A percentile compares a stretch with the other conserved stretches of the same genome.
Evolutionary conservation across 2,888 invertebrate species (phyloP).

Genomic region (Timema podura): DNA sequence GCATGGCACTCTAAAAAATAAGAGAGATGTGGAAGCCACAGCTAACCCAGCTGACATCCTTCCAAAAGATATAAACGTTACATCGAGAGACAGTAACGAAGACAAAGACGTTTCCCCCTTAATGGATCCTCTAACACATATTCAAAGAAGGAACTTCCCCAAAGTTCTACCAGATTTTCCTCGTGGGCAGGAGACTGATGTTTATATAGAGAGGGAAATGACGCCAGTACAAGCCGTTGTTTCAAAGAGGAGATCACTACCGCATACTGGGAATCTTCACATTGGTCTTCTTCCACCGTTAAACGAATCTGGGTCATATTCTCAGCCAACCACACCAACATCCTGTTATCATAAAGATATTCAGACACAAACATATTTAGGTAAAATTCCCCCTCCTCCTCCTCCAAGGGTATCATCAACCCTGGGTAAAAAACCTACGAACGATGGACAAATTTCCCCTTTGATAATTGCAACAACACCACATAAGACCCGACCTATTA

Average conservation of each 20-base stretch:
- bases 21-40: conserved; percentile 34
- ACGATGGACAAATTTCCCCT: conserved; percentile 20
- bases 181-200: conserved; percentile 2
- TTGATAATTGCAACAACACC: conserved; percentile 15
- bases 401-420: conserved; percentile 71
- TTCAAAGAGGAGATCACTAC: conserved; percentile 60
- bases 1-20: conserved; percentile 12
- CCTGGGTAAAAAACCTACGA: conserved; percentile 52
- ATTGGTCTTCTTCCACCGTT: conserved; percentile 24
- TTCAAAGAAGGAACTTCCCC: conserved; percentile 74
- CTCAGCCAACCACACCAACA: conserved; percentile 25
- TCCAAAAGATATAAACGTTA: conserved; percentile 66
- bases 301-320: conserved; percentile 7
- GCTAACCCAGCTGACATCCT: conserved; percentile 33
- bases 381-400: conserved; percentile 58
- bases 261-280: conserved; percentile 47
- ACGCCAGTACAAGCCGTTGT: conserved; percentile 37
- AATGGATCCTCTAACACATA: conserved; percentile 62
- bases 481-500: not conserved
- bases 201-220: conserved; percentile 11
- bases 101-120: conserved; percentile 51
- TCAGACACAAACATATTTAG: conserved; percentile 22
- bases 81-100: conserved; percentile 58
- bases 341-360: conserved; percentile 20
- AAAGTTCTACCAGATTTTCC: conserved; percentile 77